Evolutionary conservation across 2,797 vertebrate species (phyloP), one percentile per base, ranked within the genome.

Genomic region (Antrozous pallidus): DNA sequence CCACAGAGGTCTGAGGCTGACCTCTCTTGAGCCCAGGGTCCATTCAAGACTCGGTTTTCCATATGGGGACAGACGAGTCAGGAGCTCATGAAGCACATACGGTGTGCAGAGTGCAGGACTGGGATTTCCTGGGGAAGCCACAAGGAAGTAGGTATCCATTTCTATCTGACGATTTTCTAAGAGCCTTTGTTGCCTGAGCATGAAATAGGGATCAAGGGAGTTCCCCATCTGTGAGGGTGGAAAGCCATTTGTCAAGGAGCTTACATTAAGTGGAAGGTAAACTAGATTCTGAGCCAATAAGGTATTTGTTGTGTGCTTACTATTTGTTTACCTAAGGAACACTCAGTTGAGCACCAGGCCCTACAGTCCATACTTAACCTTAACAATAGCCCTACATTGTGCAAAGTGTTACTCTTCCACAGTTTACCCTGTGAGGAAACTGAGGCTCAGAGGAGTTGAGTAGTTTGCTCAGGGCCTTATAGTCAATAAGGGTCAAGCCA

Each of bases 371-470:
- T n/a, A 26, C 40, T 69, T 94, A 84, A 63, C 83, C 9, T 80
- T 77, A 83, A 56, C 65, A 83, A 4, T 8, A 87, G 70, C 33
- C 18, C 12, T 79, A 8, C 10, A 24, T 8, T 40, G 4, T 85
- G 42, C 36, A 84, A 45, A 79, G 42, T 80, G 38, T n/a, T 91
- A 79, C 11, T 81, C 8, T 86, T 49, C 16, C 63, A 58, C 26
- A n/a, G 93, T 89, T 91, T 71, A 86, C 36, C 20, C 26, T 26
- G 3, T 56, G 69, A 94, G 38, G 85, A 92, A 94, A 61, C 45
- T n/a, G 69, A 90, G 69, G 13, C 42, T 63, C 45, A 81, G 18
- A 85, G 83, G 54, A 33, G 22, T 51, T 16, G 3, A 51, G 31
- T 79, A 36, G 8, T 61, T 90, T 82, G 45, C 18, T 83, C 12